Base-by-base conservation (phyloP, 2,888 invertebrate species). In the Lithophane leautieri region DNA sequence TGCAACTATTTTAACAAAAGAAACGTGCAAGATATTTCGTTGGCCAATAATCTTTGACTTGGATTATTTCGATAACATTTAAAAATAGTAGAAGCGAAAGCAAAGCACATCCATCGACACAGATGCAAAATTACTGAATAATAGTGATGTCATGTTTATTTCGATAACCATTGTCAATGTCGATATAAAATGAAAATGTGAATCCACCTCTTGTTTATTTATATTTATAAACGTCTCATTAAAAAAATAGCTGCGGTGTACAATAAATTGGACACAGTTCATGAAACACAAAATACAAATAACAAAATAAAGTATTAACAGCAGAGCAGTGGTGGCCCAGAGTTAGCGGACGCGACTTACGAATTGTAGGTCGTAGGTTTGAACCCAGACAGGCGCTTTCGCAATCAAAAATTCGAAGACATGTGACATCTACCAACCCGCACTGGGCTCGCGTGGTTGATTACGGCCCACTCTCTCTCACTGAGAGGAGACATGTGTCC, bases 41-140 rank as follows among this genome's bases (percentile, higher is more conserved):
- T 67, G n/a, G 25, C 50, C 69, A 78, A 60, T 70, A 73, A 76
- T 79, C 66, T 72, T 44, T 70, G 72, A 71, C 42, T 71, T 52
- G 28, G 66, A 81, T 74, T 81, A 79, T 74, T 85, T 85, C 67
- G 78, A 65, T 85, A 77, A 22, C 56, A 72, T 78, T 81, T 83
- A 83, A 61, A 72, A 82, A 76, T 66, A 84, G 67, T 80, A 76
- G 63, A 87, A 81, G 78, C 86, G 87, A 87, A 85, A 85, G 87
- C 87, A 82, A 87, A 87, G 81, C 85, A 78, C 81, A 62, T 78
- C 80, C 69, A 78, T 77, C 76, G 76, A 83, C 54, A 83, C 80
- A 84, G 81, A 84, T 76, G 77, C 72, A 84, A 82, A 67, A 82
- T 84, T 79, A 71, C 68, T 34, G 34, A 68, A n/a, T 78, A 25